Percentiles rank a stretch among this genome's conserved stretches.
These are phyloP conservation scores for Anthophora plumipes DNA, from an alignment of 2,888 invertebrate species.

Conservation along the genomic window DNA sequence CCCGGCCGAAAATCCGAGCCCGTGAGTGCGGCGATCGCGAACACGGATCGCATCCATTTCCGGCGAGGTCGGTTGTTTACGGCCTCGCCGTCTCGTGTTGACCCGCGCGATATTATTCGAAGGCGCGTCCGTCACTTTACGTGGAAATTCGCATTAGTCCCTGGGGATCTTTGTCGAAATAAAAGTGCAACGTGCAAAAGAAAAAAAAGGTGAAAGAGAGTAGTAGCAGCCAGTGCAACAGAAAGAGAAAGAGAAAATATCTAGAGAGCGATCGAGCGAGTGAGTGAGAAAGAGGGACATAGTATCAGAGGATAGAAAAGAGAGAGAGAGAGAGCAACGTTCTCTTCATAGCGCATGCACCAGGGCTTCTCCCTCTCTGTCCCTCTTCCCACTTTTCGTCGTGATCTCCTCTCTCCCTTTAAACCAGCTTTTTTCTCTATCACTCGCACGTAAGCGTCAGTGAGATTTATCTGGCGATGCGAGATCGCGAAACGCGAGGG, in stretches of 20 bases:
- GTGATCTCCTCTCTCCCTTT: conserved; percentile 8
- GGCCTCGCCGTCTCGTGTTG: conserved; percentile 40
- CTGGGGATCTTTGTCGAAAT: conserved; percentile 72
- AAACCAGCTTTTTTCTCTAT: conserved; percentile 43
- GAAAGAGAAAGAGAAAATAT: conserved; percentile 24
- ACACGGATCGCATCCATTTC: conserved; percentile 56
- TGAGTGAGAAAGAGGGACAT: conserved; percentile 13
- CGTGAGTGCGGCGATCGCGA: not conserved
- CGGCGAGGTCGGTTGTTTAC: conserved; percentile 45
- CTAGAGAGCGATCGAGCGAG: not conserved
- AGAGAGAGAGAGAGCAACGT: conserved; percentile 46
- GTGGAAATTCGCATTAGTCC: conserved; percentile 74
- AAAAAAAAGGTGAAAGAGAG: conserved; percentile 54
- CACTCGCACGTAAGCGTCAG: conserved; percentile 77
- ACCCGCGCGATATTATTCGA: conserved; percentile 62
- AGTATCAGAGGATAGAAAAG: conserved; percentile 14
- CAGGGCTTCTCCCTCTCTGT: conserved; percentile 40
- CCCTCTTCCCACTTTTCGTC: conserved; percentile 4
- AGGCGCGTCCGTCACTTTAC: conserved; percentile 71
- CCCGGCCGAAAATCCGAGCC: conserved; percentile 11
- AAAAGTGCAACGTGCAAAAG: conserved; percentile 72
- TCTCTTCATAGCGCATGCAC: conserved; percentile 64
- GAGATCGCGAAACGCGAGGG: conserved; percentile 78
- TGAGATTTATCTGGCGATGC: conserved; percentile 83
- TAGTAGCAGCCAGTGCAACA: conserved; percentile 23